Evolutionary conservation across 2,888 invertebrate species (phyloP), one percentile per base, ranked within the genome.

Genomic region (Hesperia comma): DNA sequence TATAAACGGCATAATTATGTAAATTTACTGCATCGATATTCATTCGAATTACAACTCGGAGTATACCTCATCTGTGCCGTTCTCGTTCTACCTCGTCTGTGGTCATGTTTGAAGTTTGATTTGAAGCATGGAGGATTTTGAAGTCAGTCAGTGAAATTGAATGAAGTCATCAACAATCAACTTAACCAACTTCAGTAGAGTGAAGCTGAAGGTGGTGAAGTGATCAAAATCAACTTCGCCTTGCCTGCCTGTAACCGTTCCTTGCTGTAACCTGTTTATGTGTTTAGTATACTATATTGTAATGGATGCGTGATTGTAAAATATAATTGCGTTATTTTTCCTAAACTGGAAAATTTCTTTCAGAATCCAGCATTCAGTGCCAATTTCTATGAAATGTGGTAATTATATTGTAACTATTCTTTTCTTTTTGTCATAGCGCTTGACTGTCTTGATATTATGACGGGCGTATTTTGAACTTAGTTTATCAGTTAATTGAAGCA

Each of bases 281-380:
- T 26, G 26, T 2, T 4, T 26, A 26, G 49, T 49, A 8, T 49
- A 49, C 57, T 68, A 37, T 63, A 63, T 7, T 64, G n/a, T 58
- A 49, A 33, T 75, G 72, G 71, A 61, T 64, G 63, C 60, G 69
- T 78, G 76, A 77, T 76, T 75, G 71, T 71, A 67, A 68, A 74
- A 72, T 71, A 68, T 63, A 17, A 63, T 54, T 32, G 54, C 61
- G 67, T 63, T 57, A 55, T 33, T 43, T 64, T 68, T 49, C 37
- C 10, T 43, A 41, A 21, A 49, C 12, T 61, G 70, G 21, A 53
- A 70, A 70, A 49, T 69, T 55, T n/a, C 37, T 12, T 46, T 6
- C 17, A 17, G 17, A 17, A 17, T 17, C 43, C 7, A 17, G 4
- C 17, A 17, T 46, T 17, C 7, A 70, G 53, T 70, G 63, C 61